Conservation (phyloP, 2,888 invertebrate genomes). For the Sabellastarte sp. region DNA sequence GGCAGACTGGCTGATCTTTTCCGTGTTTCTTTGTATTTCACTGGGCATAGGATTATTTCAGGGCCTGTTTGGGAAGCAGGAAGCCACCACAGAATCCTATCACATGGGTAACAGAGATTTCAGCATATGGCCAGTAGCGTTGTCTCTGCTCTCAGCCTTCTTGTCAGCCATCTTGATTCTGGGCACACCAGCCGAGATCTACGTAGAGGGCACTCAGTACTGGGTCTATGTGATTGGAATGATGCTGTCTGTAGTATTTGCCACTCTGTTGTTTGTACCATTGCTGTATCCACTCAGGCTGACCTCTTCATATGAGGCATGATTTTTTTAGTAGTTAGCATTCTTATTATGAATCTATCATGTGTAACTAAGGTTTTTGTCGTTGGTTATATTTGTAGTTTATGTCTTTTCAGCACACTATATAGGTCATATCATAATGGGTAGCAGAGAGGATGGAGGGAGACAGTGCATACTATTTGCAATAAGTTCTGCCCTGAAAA, state of each 20-base stretch:
- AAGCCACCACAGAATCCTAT: neutral
- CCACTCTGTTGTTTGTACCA: slow-evolving; percentile 35
- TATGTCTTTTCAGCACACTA: neutral
- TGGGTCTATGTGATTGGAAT: slow-evolving; percentile 30
- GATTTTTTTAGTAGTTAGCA: too few relatives aligned
- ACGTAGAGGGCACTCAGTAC: slow-evolving; percentile 11
- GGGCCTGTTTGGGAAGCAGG: neutral
- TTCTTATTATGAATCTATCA: too few relatives aligned
- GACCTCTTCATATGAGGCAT: slow-evolving; percentile 42
- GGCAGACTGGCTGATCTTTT: neutral
- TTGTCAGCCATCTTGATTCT: slow-evolving; percentile 16
- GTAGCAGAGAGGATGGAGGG: too few relatives aligned
- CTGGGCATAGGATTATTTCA: neutral
- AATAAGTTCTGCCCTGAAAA: too few relatives aligned
- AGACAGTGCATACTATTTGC: too few relatives aligned
- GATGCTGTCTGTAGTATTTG: slow-evolving; percentile 31
- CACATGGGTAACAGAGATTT: slow-evolving; percentile 2
- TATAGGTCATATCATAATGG: too few relatives aligned
- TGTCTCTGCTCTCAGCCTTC: slow-evolving; percentile 8
- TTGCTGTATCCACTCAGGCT: slow-evolving; percentile 39
- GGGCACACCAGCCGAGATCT: slow-evolving; percentile 18
- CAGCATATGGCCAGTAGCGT: slow-evolving; percentile 7
- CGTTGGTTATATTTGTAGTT: too few relatives aligned
- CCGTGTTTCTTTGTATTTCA: neutral
- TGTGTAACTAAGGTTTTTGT: too few relatives aligned